Conservation (phyloP, 2,113 vertebrate genomes). For the Oncorhynchus kisutch region DNA sequence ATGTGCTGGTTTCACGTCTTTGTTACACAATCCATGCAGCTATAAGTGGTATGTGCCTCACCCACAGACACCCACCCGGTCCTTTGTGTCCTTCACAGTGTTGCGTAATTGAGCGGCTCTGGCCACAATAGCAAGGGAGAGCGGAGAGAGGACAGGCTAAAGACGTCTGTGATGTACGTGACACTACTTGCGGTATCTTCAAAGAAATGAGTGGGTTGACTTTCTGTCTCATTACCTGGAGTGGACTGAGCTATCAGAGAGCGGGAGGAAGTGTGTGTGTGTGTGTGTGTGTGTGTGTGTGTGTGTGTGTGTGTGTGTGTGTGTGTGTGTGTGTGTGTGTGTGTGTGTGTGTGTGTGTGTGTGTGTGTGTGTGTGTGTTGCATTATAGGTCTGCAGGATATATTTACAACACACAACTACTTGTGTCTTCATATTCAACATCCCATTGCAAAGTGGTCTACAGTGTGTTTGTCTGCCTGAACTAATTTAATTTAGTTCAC, state of each 20-base stretch:
- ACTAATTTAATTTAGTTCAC: too few relatives aligned
- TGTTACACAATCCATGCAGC: slow-evolving; percentile 28
- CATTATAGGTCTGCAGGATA: not conserved
- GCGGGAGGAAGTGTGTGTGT: not conserved
- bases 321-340: not conserved
- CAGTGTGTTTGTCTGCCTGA: not conserved
- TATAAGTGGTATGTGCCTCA: slow-evolving; percentile 9
- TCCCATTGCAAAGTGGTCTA: not conserved
- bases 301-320: not conserved
- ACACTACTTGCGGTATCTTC: slow-evolving; percentile 5
- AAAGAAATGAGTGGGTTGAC: slow-evolving; percentile 17
- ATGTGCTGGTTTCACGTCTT: slow-evolving; percentile 38
- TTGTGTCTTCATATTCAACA: not conserved
- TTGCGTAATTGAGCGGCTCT: slow-evolving; percentile 49
- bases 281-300: not conserved
- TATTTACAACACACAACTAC: not conserved
- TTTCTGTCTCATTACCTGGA: slow-evolving; percentile 21
- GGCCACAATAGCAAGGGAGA: slow-evolving; percentile 23
- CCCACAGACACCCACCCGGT: slow-evolving; percentile 19
- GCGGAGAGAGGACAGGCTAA: slow-evolving; percentile 14
- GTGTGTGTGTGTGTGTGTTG: not conserved
- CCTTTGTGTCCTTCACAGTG: slow-evolving; percentile 56
- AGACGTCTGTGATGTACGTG: slow-evolving; percentile 11
- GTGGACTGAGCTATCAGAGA: not conserved
- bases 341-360: not conserved